phyloP scores from a whole-genome alignment of 2,797 vertebrate species.

The Lithobates pipiens region DNA sequence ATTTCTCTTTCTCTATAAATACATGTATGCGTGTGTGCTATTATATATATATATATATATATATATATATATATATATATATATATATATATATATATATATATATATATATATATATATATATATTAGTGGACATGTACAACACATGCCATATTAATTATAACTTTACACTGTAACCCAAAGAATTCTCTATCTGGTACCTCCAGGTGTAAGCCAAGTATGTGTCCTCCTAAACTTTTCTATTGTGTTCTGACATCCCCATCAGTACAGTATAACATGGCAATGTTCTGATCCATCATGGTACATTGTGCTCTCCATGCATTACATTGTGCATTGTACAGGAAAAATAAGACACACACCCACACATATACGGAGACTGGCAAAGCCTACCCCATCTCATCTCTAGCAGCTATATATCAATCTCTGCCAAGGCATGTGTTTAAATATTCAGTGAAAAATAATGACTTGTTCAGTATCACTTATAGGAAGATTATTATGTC shows the following conservation, averaged over 20 bases:
- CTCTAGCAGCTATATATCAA: slow-evolving; percentile 80
- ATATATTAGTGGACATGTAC: too few relatives aligned
- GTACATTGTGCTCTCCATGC: too few relatives aligned
- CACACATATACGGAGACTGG: slow-evolving; percentile 9
- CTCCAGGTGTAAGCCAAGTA: too few relatives aligned
- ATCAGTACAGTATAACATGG: too few relatives aligned
- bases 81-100: background rate
- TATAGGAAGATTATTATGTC: slow-evolving; percentile 99
- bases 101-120: background rate
- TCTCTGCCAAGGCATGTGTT: slow-evolving; percentile 95
- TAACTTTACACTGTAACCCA: too few relatives aligned
- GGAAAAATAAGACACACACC: background rate
- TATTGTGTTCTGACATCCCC: too few relatives aligned
- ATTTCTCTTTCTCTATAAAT: too few relatives aligned
- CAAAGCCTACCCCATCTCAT: slow-evolving; percentile 27
- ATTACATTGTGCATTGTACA: background rate
- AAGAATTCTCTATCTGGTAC: too few relatives aligned
- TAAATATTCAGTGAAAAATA: slow-evolving; percentile 99
- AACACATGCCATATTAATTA: too few relatives aligned
- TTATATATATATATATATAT: background rate
- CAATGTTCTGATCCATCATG: background rate
- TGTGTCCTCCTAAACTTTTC: background rate
- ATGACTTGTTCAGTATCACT: slow-evolving; percentile 95
- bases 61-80: background rate
- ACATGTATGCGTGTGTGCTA: background rate